phyloP scores from a whole-genome alignment of 2,113 vertebrate species.

The Trematocara variabile region DNA sequence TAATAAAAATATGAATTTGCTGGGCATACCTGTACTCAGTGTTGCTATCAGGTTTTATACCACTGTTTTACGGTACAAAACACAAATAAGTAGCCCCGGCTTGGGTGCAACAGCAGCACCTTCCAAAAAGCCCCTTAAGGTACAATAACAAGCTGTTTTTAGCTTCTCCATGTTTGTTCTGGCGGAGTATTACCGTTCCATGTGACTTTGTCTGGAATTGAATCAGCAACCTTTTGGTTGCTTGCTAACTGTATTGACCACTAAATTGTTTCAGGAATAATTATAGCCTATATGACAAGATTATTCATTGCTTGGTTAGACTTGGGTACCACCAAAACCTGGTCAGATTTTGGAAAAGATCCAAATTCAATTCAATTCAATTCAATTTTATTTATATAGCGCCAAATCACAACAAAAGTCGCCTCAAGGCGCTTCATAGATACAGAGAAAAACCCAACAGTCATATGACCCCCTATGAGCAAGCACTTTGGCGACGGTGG shows the following conservation, averaged over 20 bases:
- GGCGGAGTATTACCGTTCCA: not conserved
- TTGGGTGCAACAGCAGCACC: not conserved
- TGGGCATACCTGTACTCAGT: not conserved
- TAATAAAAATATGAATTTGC: not conserved
- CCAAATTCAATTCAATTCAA: too few relatives aligned
- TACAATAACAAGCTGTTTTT: not conserved
- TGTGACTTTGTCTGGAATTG: not conserved
- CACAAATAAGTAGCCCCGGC: not conserved
- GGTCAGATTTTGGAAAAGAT: not conserved
- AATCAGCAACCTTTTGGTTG: not conserved
- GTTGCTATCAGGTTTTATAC: not conserved
- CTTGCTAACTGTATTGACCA: not conserved
- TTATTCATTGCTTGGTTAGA: not conserved
- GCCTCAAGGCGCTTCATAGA: too few relatives aligned
- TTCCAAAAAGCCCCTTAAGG: not conserved
- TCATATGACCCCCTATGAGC: too few relatives aligned
- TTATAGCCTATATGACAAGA: not conserved
- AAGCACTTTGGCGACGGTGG: too few relatives aligned
- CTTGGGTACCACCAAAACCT: too few relatives aligned
- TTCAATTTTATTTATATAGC: too few relatives aligned
- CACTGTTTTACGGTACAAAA: not conserved
- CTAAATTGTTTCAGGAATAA: not conserved
- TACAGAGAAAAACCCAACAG: too few relatives aligned
- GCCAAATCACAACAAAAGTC: too few relatives aligned
- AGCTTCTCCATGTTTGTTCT: not conserved